phyloP scores from a whole-genome alignment of 2,888 invertebrate genomes.

The Epistrophe grossulariae region DNA sequence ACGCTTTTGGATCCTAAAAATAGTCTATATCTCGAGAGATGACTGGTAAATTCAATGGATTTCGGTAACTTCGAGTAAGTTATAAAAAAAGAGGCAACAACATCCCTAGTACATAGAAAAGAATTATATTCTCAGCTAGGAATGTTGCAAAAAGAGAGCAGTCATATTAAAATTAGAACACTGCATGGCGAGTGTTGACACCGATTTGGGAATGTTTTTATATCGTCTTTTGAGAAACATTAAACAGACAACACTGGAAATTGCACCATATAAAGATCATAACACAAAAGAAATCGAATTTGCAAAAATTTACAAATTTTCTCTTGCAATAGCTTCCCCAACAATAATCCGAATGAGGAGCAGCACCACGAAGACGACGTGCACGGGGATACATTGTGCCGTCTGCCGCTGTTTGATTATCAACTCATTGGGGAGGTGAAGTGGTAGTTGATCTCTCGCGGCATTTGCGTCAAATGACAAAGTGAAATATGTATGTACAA shows the following conservation, averaged over 20 bases:
- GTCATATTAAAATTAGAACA: conserved; percentile 59
- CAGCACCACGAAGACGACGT: conserved; percentile 17
- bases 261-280: conserved; percentile 18
- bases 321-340: conserved; percentile 32
- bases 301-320: conserved; percentile 27
- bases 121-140: conserved; percentile 30
- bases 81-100: conserved; percentile 12
- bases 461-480: conserved; percentile 45
- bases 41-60: conserved; percentile 21
- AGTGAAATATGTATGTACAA: conserved; percentile 3
- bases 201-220: conserved; percentile 46
- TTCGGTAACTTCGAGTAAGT: conserved; percentile 30
- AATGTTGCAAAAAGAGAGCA: conserved; percentile 40
- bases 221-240: not conserved
- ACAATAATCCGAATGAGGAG: conserved; percentile 30
- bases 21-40: conserved; percentile 44
- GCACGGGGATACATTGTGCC: conserved; percentile 19
- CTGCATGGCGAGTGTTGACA: conserved; percentile 58
- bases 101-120: conserved; percentile 8
- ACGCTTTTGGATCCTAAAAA: conserved; percentile 69
- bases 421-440: conserved; percentile 2
- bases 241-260: conserved; percentile 26
- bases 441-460: conserved; percentile 20
- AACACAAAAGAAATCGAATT: conserved; percentile 58
- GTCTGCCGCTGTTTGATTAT: not conserved